Conservation (phyloP, 2,797 vertebrate genomes). For the Chaunax sp. region DNA sequence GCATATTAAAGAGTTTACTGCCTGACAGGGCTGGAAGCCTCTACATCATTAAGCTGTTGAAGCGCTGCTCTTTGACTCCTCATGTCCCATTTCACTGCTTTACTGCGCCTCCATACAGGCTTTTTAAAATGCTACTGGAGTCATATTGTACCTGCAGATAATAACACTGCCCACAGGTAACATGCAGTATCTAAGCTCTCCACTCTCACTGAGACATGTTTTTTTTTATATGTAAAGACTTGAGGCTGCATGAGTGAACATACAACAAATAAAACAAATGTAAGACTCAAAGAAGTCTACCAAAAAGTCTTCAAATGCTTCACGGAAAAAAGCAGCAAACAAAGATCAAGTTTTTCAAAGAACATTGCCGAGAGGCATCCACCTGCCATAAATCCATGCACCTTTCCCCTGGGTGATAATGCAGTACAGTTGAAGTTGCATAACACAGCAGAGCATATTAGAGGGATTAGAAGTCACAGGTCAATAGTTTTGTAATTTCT, state of each 20-base stretch:
- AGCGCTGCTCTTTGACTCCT: slow-evolving; percentile 80
- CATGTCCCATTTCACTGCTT: slow-evolving; percentile 70
- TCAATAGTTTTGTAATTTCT: slow-evolving; percentile 63
- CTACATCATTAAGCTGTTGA: slow-evolving; percentile 82
- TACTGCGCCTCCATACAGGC: slow-evolving; percentile 53
- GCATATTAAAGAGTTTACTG: slow-evolving; percentile 84
- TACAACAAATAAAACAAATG: slow-evolving; percentile 20
- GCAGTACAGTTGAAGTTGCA: slow-evolving; percentile 64
- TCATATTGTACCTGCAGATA: slow-evolving; percentile 64
- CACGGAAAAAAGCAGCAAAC: slow-evolving; percentile 18
- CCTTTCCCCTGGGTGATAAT: slow-evolving; percentile 73
- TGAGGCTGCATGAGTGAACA: slow-evolving; percentile 27
- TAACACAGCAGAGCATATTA: slow-evolving; percentile 55
- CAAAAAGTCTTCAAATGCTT: slow-evolving; percentile 14
- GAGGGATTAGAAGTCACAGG: slow-evolving; percentile 66
- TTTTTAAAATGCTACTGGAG: slow-evolving; percentile 66
- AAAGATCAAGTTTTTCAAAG: slow-evolving; percentile 32
- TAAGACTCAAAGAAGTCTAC: slow-evolving; percentile 1
- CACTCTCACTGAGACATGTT: slow-evolving; percentile 24
- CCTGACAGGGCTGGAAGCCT: slow-evolving; percentile 77
- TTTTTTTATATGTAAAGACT: slow-evolving; percentile 46
- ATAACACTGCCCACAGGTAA: slow-evolving; percentile 59
- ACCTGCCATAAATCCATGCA: slow-evolving; percentile 69
- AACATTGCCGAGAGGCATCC: slow-evolving; percentile 40
- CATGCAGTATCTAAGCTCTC: slow-evolving; percentile 27